Base-by-base conservation (phyloP, 2,113 vertebrate species). In the Diadophis punctatus region DNA sequence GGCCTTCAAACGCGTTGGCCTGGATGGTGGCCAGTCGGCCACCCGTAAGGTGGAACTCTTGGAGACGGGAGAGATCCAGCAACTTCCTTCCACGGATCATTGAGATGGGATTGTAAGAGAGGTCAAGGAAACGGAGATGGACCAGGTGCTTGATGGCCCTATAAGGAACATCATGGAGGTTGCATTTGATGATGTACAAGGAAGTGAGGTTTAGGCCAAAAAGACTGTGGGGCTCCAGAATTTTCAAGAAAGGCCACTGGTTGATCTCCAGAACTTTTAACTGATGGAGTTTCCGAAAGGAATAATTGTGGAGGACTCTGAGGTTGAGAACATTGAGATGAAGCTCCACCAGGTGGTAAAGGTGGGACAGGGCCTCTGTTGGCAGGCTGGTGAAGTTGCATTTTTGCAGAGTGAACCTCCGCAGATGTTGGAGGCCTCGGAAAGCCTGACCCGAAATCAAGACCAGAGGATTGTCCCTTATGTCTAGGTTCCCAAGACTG, bases 51-150 rank as follows among this genome's bases (percentile, higher is more conserved):
- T 98, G 98, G 5, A 99, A 96, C 96, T 99, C 98, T 94, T 98
- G 98, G 53, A 99, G 98, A 90, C 98, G 96, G 46, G 98, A 93
- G 58, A 99, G 96, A 86, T 98, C 96, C 1, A 97, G 96, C 22
- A 98, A 95, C 34, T 96, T 94, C 49, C 97, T 96, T 39, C 97
- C 97, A 9, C 97, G 97, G 91, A 99, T 97, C 51, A 95, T 95
- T 0, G 97, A 97, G 95, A 99, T 98, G 30, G 98, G 98, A 95
- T 99, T 99, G 96, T 98, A 97, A 74, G 98, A 99, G 10, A 99
- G 96, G 91, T 99, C 98, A 87, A 99, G 96, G 92, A 95, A 97
- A 91, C 94, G 97, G 90, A 99, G 97, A 94, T 98, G 98, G 87
- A 96, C 97, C 89, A 99, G 95, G 94, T 98, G 98, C 53, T 96